Percentiles rank a stretch among this genome's conserved stretches.
These are phyloP conservation scores for Liodrosophila aerea DNA, from an alignment of 2,888 invertebrate genomes.

Conservation along the genomic window DNA sequence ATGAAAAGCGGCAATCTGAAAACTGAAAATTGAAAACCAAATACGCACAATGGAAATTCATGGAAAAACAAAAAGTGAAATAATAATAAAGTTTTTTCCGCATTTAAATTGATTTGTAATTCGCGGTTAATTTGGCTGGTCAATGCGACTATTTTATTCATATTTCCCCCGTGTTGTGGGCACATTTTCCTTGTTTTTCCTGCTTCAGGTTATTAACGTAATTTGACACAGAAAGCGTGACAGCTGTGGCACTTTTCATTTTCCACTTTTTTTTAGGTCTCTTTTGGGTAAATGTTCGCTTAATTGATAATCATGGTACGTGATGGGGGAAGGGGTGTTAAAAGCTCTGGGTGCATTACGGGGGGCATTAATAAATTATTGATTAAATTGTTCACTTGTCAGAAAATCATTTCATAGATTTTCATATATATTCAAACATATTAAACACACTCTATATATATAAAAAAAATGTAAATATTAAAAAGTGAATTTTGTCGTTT, in stretches of 20 bases:
- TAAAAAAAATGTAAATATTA: too few species aligned
- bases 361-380: slow-evolving; percentile 46
- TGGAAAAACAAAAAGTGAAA: neutral
- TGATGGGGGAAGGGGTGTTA: neutral
- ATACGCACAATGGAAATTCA: too few species aligned
- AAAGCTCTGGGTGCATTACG: slow-evolving; percentile 2
- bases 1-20: slow-evolving; percentile 27
- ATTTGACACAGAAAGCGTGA: slow-evolving; percentile 65
- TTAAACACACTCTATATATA: neutral
- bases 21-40: too few species aligned
- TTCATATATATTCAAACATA: slow-evolving; percentile 15
- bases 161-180: slow-evolving; percentile 20
- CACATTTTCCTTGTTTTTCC: slow-evolving; percentile 20
- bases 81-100: slow-evolving; percentile 40
- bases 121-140: slow-evolving; percentile 63
- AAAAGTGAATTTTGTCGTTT: too few species aligned
- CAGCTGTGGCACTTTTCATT: slow-evolving; percentile 43
- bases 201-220: slow-evolving; percentile 58
- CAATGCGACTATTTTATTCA: slow-evolving; percentile 48
- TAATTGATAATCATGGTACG: slow-evolving; percentile 32
- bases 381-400: slow-evolving; percentile 57
- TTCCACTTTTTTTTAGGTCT: slow-evolving; percentile 10
- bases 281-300: slow-evolving; percentile 18
- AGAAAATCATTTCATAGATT: slow-evolving; percentile 34
- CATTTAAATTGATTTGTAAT: slow-evolving; percentile 76